These are phyloP conservation scores for Protobothrops mucrosquamatus DNA, from an alignment of 2,113 vertebrate species.

Conservation along the genomic window DNA sequence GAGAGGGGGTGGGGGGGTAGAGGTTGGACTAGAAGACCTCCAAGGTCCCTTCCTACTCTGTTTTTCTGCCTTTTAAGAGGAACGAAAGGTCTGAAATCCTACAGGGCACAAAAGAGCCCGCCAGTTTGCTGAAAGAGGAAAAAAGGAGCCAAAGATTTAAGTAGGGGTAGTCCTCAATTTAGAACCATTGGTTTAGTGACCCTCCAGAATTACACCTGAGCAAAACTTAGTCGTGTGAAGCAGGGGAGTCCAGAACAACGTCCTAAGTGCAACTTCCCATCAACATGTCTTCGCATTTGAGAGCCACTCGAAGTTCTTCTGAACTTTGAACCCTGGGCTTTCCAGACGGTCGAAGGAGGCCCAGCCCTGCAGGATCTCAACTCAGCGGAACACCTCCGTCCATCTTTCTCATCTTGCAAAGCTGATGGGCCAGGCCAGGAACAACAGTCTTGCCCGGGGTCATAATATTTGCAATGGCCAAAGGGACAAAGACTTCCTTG, in stretches of 20 bases:
- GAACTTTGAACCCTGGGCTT: slow-evolving; percentile 24
- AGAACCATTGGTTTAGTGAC: background rate
- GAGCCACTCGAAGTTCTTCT: background rate
- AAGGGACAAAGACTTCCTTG: slow-evolving; percentile 43
- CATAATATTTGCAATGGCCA: slow-evolving; percentile 39
- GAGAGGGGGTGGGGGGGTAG: too few species aligned
- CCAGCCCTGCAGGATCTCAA: slow-evolving; percentile 28
- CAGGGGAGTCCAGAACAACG: background rate
- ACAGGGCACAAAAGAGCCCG: too few species aligned
- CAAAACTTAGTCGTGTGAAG: background rate
- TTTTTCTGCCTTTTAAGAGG: too few species aligned
- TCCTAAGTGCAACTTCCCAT: background rate
- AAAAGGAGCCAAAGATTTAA: too few species aligned
- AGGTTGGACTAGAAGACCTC: too few species aligned
- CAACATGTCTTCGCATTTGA: background rate
- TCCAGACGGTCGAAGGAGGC: slow-evolving; percentile 12
- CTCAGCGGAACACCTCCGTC: slow-evolving; percentile 29
- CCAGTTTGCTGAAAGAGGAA: too few species aligned
- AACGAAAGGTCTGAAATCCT: too few species aligned
- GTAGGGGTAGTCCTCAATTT: background rate
- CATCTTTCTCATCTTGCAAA: slow-evolving; percentile 20
- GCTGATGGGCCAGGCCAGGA: slow-evolving; percentile 16
- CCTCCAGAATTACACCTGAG: background rate
- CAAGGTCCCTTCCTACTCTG: too few species aligned
- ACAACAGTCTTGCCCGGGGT: slow-evolving; percentile 12